phyloP scores from a whole-genome alignment of 1,140 invertebrate species.

The Samia ricini region DNA sequence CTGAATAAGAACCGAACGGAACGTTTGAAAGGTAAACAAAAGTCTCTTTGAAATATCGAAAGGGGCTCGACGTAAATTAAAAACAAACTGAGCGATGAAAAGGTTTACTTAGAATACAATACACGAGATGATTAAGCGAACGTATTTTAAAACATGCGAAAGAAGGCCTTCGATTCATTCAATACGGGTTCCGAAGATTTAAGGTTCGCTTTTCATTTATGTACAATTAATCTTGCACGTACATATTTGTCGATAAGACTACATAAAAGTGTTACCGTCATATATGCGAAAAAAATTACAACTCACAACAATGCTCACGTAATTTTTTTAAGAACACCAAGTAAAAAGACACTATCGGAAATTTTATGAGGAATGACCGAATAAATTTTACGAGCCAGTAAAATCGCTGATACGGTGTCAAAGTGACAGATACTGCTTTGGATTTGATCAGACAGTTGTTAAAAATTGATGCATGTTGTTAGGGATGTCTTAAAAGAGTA shows the following conservation, averaged over 20 bases:
- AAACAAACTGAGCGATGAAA: conserved; percentile 15
- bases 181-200: conserved; percentile 1
- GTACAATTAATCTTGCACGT: background rate
- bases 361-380: background rate
- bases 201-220: background rate
- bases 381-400: background rate
- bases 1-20: background rate
- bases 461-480: background rate
- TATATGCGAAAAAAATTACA: background rate
- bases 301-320: background rate
- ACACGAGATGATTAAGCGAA: conserved; percentile 19
- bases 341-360: background rate
- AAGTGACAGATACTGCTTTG: background rate
- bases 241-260: background rate
- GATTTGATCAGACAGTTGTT: background rate
- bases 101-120: conserved; percentile 17
- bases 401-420: background rate
- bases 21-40: background rate
- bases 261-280: background rate
- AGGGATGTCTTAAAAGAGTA: background rate
- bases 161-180: conserved; percentile 12
- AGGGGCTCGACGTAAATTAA: conserved; percentile 16
- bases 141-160: conserved; percentile 14
- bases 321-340: background rate
- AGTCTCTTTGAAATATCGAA: conserved; percentile 7